Base-by-base conservation (phyloP, 2,888 invertebrate genomes). In the Brachypalpus laphriformis region DNA sequence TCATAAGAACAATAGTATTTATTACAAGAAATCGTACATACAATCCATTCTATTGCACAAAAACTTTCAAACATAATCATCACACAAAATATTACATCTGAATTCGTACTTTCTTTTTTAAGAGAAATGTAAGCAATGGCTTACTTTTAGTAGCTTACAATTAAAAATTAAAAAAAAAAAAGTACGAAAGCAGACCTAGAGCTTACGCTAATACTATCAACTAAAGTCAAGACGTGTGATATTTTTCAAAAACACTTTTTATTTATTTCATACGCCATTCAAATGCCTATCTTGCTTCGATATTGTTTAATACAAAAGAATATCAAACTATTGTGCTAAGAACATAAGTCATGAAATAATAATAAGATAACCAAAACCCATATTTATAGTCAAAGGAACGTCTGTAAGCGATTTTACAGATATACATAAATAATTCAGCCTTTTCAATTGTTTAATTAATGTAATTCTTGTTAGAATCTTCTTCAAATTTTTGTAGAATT, bases 401-500 rank as follows among this genome's bases (percentile, higher is more conserved):
- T 34, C 34, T 34, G 34, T 34, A 9, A n/a, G n/a, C n/a, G n/a
- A n/a, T n/a, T n/a, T n/a, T n/a, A n/a, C n/a, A n/a, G n/a, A n/a
- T n/a, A n/a, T n/a, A n/a, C n/a, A n/a, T n/a, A n/a, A n/a, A 65
- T 65, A 65, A 65, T 49, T 65, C 65, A 65, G 65, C 31, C 65
- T 65, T 63, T 49, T 22, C 20, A 49, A 49, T 49, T n/a, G n/a
- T n/a, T n/a, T n/a, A n/a, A n/a, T n/a, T n/a, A n/a, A n/a, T n/a
- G n/a, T n/a, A n/a, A n/a, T n/a, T n/a, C n/a, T n/a, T n/a, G n/a
- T n/a, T n/a, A n/a, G n/a, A n/a, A n/a, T n/a, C n/a, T n/a, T n/a
- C n/a, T n/a, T n/a, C n/a, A n/a, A n/a, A n/a, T n/a, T n/a, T n/a
- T n/a, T n/a, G n/a, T n/a, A n/a, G n/a, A n/a, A n/a, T n/a, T n/a